Evolutionary conservation across 2,113 vertebrate species (phyloP).

Genomic region (Tetrao urogallus): DNA sequence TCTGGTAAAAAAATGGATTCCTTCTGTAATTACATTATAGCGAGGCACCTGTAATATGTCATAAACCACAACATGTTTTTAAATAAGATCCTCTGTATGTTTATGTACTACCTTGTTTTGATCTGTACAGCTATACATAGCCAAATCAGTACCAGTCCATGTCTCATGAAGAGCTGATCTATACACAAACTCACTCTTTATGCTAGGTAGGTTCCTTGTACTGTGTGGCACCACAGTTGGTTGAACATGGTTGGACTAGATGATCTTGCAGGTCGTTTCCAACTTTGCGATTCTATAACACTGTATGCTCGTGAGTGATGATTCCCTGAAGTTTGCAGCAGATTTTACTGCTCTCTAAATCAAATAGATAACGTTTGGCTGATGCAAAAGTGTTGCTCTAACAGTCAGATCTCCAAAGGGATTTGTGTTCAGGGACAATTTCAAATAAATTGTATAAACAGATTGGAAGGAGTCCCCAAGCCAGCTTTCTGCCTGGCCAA

Average conservation of each 20-base stretch:
- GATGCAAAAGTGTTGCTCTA: background rate
- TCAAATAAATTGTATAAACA: background rate
- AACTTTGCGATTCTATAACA: too few relatives aligned
- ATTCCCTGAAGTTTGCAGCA: background rate
- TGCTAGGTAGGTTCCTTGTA: background rate
- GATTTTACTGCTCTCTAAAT: background rate
- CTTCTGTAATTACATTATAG: background rate
- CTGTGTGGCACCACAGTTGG: background rate
- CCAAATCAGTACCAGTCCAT: background rate
- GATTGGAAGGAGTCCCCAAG: background rate
- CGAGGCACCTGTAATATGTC: background rate
- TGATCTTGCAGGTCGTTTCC: too few relatives aligned
- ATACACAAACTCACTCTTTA: fast-evolving
- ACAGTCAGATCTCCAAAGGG: background rate
- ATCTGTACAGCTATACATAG: background rate
- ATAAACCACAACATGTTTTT: background rate
- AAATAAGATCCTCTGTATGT: background rate
- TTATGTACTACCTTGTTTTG: background rate
- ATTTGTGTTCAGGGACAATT: background rate
- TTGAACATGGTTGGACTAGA: background rate
- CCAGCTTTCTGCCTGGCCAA: background rate
- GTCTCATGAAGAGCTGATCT: background rate
- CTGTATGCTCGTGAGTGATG: background rate
- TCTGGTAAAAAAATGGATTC: background rate
- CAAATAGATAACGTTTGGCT: background rate